Evolutionary conservation across 2,113 vertebrate species (phyloP).

Genomic region (Xenopus laevis): DNA sequence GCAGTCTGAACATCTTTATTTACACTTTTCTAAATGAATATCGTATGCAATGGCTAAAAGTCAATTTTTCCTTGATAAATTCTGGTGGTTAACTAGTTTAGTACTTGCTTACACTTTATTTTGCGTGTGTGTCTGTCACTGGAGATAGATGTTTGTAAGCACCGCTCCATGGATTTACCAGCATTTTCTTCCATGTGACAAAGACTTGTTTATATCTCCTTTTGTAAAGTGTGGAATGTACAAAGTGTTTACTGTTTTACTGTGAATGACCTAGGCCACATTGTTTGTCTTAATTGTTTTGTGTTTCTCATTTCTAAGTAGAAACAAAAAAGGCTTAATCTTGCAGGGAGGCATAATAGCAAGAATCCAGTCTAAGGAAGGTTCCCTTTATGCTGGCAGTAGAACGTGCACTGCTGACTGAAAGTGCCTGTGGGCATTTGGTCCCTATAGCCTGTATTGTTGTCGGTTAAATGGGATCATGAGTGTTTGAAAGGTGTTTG

Average conservation of each 20-base stretch:
- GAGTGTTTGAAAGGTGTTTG: slow-evolving; percentile 84
- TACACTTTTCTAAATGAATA: too few species aligned
- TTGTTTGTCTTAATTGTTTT: slow-evolving; percentile 62
- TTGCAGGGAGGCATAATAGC: slow-evolving; percentile 67
- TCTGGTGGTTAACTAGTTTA: too few species aligned
- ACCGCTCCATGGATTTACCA: not conserved
- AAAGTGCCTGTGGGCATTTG: slow-evolving; percentile 80
- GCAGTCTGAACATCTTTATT: too few species aligned
- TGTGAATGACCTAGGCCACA: slow-evolving; percentile 58
- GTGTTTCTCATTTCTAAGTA: slow-evolving; percentile 58
- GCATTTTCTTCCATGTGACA: slow-evolving; percentile 32
- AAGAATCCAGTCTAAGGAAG: slow-evolving; percentile 65
- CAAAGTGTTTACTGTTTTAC: slow-evolving; percentile 60
- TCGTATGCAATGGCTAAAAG: too few species aligned
- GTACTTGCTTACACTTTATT: too few species aligned
- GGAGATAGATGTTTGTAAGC: not conserved
- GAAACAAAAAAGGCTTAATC: slow-evolving; percentile 59
- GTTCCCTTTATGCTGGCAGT: slow-evolving; percentile 64
- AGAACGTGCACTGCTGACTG: slow-evolving; percentile 62
- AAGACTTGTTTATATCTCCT: slow-evolving; percentile 46
- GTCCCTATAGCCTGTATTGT: slow-evolving; percentile 80
- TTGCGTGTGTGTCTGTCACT: not conserved
- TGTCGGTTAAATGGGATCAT: slow-evolving; percentile 85
- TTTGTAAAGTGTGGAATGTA: slow-evolving; percentile 52
- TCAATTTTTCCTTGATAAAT: too few species aligned